Percentiles rank a stretch among this genome's conserved stretches.
Evolutionary conservation across 2,888 invertebrate species (phyloP).

Genomic region (Epirrhoe alternata): DNA sequence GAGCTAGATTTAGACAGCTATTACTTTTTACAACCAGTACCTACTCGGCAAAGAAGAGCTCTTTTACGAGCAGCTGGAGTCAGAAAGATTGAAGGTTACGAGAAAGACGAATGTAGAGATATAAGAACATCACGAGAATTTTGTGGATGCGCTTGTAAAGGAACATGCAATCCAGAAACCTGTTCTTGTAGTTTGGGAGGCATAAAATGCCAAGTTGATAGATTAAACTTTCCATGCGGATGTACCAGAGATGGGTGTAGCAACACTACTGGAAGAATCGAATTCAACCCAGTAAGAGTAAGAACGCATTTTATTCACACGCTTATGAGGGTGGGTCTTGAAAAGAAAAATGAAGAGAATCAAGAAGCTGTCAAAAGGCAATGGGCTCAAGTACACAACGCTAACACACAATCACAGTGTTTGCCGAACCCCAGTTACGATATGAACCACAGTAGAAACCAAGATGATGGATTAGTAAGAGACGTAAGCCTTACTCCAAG

Average conservation of each 20-base stretch:
- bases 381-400: constrained; percentile 77
- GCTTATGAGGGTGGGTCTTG: constrained; percentile 95
- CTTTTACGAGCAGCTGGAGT: constrained; percentile 96
- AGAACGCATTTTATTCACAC: constrained; percentile 99
- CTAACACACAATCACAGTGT: constrained; percentile 60
- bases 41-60: constrained; percentile 95
- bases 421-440: constrained; percentile 69
- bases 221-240: constrained; percentile 98
- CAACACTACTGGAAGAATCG: constrained; percentile 96
- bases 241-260: constrained; percentile 97
- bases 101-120: constrained; percentile 97
- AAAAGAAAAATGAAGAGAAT: constrained; percentile 91
- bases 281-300: constrained; percentile 98
- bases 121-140: constrained; percentile 96
- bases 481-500: constrained; percentile 83
- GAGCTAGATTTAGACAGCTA: constrained; percentile 95
- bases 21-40: constrained; percentile 96
- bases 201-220: constrained; percentile 99
- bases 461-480: constrained; percentile 77
- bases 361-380: constrained; percentile 75
- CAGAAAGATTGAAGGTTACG: constrained; percentile 95
- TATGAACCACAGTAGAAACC: constrained; percentile 66
- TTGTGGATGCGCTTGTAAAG: constrained; percentile 97
- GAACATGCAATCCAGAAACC: constrained; percentile 97
- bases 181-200: constrained; percentile 97